Percentiles rank a stretch among this genome's conserved stretches.
phyloP scores from a whole-genome alignment of 1,140 invertebrate species.

The Tetragonula clypearis region DNA sequence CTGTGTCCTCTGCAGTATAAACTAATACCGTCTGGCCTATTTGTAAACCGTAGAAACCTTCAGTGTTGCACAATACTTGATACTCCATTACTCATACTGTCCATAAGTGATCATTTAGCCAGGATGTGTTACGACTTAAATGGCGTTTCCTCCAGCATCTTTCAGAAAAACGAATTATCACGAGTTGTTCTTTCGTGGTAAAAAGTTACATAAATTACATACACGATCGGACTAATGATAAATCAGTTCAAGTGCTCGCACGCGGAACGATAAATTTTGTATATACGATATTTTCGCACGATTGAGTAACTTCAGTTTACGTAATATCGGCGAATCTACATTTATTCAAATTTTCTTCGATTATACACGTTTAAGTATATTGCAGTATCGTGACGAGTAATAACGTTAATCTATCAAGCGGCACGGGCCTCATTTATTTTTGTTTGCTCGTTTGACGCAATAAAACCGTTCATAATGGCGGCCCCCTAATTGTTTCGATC shows the following conservation, averaged over 20 bases:
- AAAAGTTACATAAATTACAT: not conserved
- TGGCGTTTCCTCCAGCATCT: not conserved
- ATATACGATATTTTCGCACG: not conserved
- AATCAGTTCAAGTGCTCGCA: not conserved
- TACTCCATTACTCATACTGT: not conserved
- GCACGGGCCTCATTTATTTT: not conserved
- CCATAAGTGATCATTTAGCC: not conserved
- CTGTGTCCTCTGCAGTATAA: not conserved
- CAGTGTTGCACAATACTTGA: constrained; percentile 10
- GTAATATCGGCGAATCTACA: not conserved
- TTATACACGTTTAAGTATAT: not conserved
- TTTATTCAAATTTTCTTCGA: not conserved
- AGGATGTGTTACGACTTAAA: not conserved
- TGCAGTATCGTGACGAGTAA: not conserved
- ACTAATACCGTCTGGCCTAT: not conserved
- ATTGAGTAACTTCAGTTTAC: not conserved
- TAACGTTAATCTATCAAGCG: not conserved
- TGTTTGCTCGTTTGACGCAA: not conserved
- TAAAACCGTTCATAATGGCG: not conserved
- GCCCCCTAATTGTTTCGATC: not conserved
- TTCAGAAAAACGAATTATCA: not conserved
- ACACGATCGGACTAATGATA: not conserved
- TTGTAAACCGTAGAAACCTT: not conserved
- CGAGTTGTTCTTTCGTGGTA: not conserved
- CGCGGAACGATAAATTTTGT: not conserved